Base-by-base conservation (phyloP, 2,888 invertebrate genomes). In the Reticulitermes lucifugus region DNA sequence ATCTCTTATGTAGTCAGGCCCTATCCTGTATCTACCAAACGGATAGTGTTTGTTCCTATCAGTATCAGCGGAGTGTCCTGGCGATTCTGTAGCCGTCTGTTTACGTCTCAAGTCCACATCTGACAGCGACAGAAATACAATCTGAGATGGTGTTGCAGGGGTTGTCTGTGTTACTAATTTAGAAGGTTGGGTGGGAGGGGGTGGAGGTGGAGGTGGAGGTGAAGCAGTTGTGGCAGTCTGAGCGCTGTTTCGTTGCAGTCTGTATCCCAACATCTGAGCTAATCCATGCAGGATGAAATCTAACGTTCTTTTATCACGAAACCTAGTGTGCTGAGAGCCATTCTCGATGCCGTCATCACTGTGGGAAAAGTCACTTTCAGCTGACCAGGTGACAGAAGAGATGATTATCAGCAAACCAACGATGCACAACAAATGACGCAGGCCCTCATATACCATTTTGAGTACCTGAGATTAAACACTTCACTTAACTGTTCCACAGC, bases 261-360 rank as follows among this genome's bases (percentile, higher is more conserved):
- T 55, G 41, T 80, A 80, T 60, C 80, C 80, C 25, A 80, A 7
- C n/a, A 80, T 35, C 35, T 80, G 55, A 5, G 80, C 80, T 35
- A 80, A 22, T 22, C 80, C 80, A 21, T 60, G 80, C 6, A 80
- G 80, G 9, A 80, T 80, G 22, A 80, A 60, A n/a, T 80, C 80
- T n/a, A 80, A 55, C 2, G 80, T 80, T 59, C 80, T 55, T 41
- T 80, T 80, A 41, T 80, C 80, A 25, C 80, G 25, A 35, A 80
- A 80, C 35, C 35, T 80, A 22, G 35, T 80, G 3, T 60, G 80
- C 10, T 21, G 18, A 14, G 7, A 22, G 73, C 2, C 29, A 41
- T 70, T 18, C 9, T 70, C 70, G 55, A 55, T 18, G 55, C 4
- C 0, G 18, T 18, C 14, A 55, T 55, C 55, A 55, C 55, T 55